Evolutionary conservation across 2,888 invertebrate genomes (phyloP).

Genomic region (Melanargia galathea): DNA sequence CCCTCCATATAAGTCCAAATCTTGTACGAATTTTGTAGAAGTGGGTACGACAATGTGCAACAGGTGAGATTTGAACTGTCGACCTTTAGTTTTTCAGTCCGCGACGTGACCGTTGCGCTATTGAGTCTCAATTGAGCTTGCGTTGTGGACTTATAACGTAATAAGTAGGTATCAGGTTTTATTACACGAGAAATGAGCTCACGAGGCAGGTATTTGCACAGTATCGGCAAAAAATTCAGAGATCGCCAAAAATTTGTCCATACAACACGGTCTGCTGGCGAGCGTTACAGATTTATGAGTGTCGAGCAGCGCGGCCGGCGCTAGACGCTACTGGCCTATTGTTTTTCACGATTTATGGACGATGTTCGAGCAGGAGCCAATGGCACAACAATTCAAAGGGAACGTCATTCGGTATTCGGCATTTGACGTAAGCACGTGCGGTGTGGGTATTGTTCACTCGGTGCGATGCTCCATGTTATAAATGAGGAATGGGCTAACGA

Average conservation of each 20-base stretch:
- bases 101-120: too few relatives aligned
- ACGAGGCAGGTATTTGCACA: slow-evolving; percentile 2
- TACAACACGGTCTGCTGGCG: slow-evolving; percentile 61
- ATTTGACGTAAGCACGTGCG: slow-evolving; percentile 57
- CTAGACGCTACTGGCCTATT: slow-evolving; percentile 60
- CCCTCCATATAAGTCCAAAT: too few relatives aligned
- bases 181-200: neutral
- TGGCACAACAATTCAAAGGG: slow-evolving; percentile 63
- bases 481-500: slow-evolving; percentile 59
- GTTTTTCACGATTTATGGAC: slow-evolving; percentile 75
- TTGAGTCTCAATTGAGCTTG: too few relatives aligned
- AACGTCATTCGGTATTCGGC: slow-evolving; percentile 54
- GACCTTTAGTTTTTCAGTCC: too few relatives aligned
- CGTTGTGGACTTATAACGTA: too few relatives aligned
- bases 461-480: slow-evolving; percentile 51
- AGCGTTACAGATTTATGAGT: slow-evolving; percentile 67
- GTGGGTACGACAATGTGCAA: too few relatives aligned
- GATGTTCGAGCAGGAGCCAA: slow-evolving; percentile 45
- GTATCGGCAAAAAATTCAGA: slow-evolving; percentile 3
- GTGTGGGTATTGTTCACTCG: slow-evolving; percentile 49
- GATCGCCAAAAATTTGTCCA: slow-evolving; percentile 13
- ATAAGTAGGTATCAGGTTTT: too few relatives aligned
- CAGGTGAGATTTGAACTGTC: too few relatives aligned
- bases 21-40: too few relatives aligned
- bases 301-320: slow-evolving; percentile 51